These are phyloP conservation scores for Pteronotus mesoamericanus DNA, from an alignment of 2,797 vertebrate genomes.

Conservation along the genomic window DNA sequence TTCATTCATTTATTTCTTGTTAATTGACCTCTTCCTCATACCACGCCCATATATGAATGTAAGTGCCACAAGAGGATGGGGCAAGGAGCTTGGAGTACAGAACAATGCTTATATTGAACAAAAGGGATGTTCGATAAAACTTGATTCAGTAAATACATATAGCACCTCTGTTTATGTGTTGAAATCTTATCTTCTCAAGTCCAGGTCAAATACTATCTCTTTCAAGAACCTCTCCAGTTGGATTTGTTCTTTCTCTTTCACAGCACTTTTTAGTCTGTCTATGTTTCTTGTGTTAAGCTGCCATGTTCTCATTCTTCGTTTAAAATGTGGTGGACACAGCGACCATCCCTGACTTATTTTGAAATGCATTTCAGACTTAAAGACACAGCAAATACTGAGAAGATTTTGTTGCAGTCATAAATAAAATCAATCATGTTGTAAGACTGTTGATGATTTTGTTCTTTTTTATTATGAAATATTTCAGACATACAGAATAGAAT, in stretches of 20 bases:
- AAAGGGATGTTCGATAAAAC: not conserved
- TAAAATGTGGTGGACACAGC: not conserved
- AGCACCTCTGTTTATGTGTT: not conserved
- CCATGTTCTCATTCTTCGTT: not conserved
- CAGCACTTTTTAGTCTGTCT: not conserved
- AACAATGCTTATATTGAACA: not conserved
- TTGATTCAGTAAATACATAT: not conserved
- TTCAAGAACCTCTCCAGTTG: not conserved
- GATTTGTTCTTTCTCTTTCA: not conserved
- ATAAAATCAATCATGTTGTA: not conserved
- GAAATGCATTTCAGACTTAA: not conserved
- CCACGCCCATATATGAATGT: no score
- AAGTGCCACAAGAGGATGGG: not conserved
- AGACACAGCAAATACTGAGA: not conserved
- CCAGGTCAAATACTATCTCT: not conserved
- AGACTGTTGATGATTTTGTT: not conserved
- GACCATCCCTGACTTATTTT: not conserved
- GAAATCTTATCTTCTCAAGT: not conserved
- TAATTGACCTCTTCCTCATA: not conserved
- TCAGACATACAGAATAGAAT: not conserved
- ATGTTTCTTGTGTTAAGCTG: not conserved
- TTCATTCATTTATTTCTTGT: not conserved
- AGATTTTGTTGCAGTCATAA: not conserved
- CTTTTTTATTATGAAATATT: conserved; percentile 13
- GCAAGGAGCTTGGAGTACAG: not conserved